Base-by-base conservation (phyloP, 2,888 invertebrate genomes). In the Oscheius onirici region DNA sequence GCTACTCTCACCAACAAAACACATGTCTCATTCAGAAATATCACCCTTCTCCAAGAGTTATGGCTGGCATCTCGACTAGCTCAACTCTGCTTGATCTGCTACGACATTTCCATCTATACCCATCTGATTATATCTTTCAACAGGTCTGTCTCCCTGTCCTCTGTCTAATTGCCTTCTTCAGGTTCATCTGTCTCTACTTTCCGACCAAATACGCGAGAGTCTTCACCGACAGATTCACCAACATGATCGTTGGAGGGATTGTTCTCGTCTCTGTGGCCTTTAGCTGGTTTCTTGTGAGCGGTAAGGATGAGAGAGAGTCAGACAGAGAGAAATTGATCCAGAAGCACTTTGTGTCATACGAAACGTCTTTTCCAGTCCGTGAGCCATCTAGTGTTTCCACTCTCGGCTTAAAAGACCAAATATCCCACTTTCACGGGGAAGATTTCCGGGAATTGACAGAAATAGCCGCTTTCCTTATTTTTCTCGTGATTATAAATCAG, bases 161-260 rank as follows among this genome's bases (percentile, higher is more conserved):
- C n/a, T 51, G 11, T n/a, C 20, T 49, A 5, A 20, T 51, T 40
- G 11, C 6, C 1, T 28, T n/a, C 71, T 77, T 41, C 57, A 79
- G 80, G 26, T 80, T 80, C 66, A 76, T 80, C 17, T 80, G 78
- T 1, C 68, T 80, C n/a, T 80, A 80, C 65, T 80, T 80, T 55
- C 80, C 80, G 5, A 78, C 80, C 10, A 71, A 75, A 22, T 80
- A 80, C 44, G 70, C 72, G 17, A 69, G 63, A 0, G 76, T 80
- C 17, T 80, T 80, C 75, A 80, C 78, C 13, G 80, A 78, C 13
- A 41, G 70, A 1, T 75, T 78, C 69, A 80, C 80, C 3, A 75
- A 73, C 1, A 26, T 69, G 11, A 28, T 80, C 13, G 74, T 80
- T 17, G 63, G 60, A 46, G 49, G 57, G 11, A 80, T 76, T 17